A percentile compares a stretch with the other conserved stretches of the same genome.
Evolutionary conservation across 2,888 invertebrate genomes (phyloP).

Genomic region (Arctia plantaginis): DNA sequence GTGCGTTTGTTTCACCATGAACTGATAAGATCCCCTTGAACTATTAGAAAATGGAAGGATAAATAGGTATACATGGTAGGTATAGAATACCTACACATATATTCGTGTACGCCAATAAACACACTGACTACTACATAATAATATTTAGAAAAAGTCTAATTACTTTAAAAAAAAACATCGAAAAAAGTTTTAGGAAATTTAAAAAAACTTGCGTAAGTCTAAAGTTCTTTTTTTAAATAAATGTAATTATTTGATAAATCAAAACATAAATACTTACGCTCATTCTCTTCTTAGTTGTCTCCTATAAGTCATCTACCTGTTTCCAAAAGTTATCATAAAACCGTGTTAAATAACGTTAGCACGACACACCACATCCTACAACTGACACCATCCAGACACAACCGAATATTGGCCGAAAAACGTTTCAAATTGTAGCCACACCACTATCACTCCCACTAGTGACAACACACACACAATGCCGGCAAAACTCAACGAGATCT

Average conservation of each 20-base stretch:
- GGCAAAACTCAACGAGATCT: constrained; percentile 28
- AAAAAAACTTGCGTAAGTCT: not conserved
- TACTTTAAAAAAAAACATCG: not conserved
- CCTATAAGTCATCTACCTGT: constrained; percentile 54
- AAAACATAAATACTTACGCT: constrained; percentile 68
- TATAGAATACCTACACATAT: not conserved
- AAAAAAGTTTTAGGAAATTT: constrained; percentile 6
- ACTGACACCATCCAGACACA: constrained; percentile 47
- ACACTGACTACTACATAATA: not conserved
- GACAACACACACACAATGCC: constrained; percentile 30
- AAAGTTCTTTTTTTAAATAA: constrained; percentile 3
- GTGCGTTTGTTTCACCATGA: constrained; percentile 24
- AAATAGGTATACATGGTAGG: not conserved
- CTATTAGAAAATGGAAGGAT: constrained; percentile 22
- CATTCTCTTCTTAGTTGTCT: constrained; percentile 62
- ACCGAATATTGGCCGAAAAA: constrained; percentile 53
- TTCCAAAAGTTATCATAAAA: constrained; percentile 58
- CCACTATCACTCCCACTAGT: constrained; percentile 40
- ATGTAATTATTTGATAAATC: constrained; percentile 1
- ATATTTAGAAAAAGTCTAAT: not conserved
- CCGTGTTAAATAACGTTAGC: constrained; percentile 39
- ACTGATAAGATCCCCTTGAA: constrained; percentile 41
- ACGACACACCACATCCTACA: constrained; percentile 51
- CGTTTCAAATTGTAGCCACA: constrained; percentile 42
- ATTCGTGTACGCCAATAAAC: not conserved